Evolutionary conservation across 2,888 invertebrate genomes (phyloP).

Genomic region (Caenorhabditis panamensis): DNA sequence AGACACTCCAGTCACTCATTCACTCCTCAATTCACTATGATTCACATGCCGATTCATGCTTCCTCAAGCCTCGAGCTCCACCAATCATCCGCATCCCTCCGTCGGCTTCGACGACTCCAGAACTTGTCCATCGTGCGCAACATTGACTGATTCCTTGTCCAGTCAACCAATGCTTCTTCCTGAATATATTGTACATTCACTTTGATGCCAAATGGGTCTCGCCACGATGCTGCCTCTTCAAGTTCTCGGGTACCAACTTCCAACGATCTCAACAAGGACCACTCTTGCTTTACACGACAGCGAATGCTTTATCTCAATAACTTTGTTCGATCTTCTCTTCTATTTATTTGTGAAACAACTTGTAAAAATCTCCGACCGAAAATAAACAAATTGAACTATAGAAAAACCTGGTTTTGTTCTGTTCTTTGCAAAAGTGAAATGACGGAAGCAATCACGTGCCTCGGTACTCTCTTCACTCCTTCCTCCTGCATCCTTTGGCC

Average conservation of each 20-base stretch:
- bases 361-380: neutral
- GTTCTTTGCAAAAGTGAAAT: slow-evolving; percentile 32
- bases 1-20: slow-evolving; percentile 18
- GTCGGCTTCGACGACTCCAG: slow-evolving; percentile 43
- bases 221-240: slow-evolving; percentile 40
- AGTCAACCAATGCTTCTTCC: slow-evolving; percentile 24
- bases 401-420: neutral
- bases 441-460: slow-evolving; percentile 21
- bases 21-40: slow-evolving; percentile 35
- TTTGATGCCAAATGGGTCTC: slow-evolving; percentile 45
- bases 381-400: slow-evolving; percentile 35
- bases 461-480: no score
- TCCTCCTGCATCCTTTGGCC: no score
- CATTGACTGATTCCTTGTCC: slow-evolving; percentile 45
- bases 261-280: slow-evolving; percentile 47
- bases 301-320: slow-evolving; percentile 37
- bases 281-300: slow-evolving; percentile 43
- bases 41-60: slow-evolving; percentile 55
- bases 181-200: slow-evolving; percentile 50
- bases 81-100: slow-evolving; percentile 26
- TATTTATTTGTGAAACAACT: slow-evolving; percentile 1
- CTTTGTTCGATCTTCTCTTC: slow-evolving; percentile 4
- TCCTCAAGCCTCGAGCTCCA: slow-evolving; percentile 53
- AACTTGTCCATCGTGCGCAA: slow-evolving; percentile 43
- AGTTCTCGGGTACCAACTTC: slow-evolving; percentile 14